A percentile compares a stretch with the other conserved stretches of the same genome.
Conservation (phyloP, 2,113 vertebrate genomes). For the Halichoerus grypus region DNA sequence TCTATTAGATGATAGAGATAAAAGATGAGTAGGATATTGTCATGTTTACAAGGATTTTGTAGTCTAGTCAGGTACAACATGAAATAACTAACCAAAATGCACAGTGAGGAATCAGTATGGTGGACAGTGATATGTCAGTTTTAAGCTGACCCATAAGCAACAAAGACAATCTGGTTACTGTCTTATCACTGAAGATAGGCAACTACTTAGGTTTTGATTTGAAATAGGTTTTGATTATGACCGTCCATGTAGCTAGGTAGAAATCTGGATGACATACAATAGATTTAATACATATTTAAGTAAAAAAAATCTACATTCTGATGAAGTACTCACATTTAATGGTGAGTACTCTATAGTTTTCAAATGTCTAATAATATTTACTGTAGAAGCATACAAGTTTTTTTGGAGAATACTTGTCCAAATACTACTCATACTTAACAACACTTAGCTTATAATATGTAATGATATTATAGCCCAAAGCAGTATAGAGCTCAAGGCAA, state of each 20-base stretch:
- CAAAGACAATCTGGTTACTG: background rate
- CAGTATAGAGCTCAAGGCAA: background rate
- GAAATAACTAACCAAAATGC: background rate
- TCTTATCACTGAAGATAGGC: background rate
- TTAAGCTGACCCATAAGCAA: background rate
- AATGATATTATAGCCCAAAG: background rate
- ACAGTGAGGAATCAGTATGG: background rate
- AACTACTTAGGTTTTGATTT: background rate
- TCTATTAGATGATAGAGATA: background rate
- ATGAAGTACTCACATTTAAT: background rate
- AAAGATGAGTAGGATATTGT: background rate
- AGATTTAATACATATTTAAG: background rate
- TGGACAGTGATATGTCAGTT: background rate
- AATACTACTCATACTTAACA: background rate
- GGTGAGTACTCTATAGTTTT: background rate
- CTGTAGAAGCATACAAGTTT: background rate
- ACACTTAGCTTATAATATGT: background rate
- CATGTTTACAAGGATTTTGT: background rate
- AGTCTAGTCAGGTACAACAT: background rate
- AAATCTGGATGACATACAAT: background rate
- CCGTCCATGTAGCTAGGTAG: background rate
- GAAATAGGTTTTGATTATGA: background rate
- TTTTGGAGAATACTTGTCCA: background rate
- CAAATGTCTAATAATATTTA: background rate
- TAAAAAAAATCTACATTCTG: background rate